These are phyloP conservation scores for Cybosia mesomella DNA, from an alignment of 2,888 invertebrate species.

Conservation along the genomic window DNA sequence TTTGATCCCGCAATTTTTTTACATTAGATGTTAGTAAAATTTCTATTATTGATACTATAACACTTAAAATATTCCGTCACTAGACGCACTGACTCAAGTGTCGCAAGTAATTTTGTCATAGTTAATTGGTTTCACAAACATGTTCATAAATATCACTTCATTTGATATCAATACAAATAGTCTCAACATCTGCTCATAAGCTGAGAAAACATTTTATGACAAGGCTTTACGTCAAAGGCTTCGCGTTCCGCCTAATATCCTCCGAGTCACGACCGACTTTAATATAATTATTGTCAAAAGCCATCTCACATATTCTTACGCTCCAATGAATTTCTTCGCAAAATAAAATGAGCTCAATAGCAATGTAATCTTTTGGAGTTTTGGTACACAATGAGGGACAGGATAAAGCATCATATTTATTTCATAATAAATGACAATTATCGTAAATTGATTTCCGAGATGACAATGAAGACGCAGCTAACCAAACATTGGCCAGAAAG, in stretches of 20 bases:
- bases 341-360: conserved; percentile 79
- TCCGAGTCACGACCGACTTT: conserved; percentile 66
- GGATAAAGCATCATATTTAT: conserved; percentile 86
- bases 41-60: background rate
- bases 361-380: conserved; percentile 66
- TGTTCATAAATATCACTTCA: conserved; percentile 52
- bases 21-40: background rate
- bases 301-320: conserved; percentile 69
- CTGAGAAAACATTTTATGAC: conserved; percentile 81
- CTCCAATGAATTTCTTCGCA: conserved; percentile 73
- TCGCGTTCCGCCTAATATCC: conserved; percentile 79
- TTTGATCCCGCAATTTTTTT: background rate
- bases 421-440: conserved; percentile 87
- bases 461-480: conserved; percentile 87
- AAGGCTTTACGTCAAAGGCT: conserved; percentile 69
- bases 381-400: conserved; percentile 64
- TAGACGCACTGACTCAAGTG: background rate
- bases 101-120: conserved; percentile 12
- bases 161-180: conserved; percentile 60
- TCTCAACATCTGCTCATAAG: conserved; percentile 76
- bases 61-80: background rate
- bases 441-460: conserved; percentile 83
- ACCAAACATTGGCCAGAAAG: conserved; percentile 90
- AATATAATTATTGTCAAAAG: conserved; percentile 84
- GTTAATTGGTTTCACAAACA: conserved; percentile 40